Conservation (phyloP, 2,888 invertebrate genomes). For the Dione juno region DNA sequence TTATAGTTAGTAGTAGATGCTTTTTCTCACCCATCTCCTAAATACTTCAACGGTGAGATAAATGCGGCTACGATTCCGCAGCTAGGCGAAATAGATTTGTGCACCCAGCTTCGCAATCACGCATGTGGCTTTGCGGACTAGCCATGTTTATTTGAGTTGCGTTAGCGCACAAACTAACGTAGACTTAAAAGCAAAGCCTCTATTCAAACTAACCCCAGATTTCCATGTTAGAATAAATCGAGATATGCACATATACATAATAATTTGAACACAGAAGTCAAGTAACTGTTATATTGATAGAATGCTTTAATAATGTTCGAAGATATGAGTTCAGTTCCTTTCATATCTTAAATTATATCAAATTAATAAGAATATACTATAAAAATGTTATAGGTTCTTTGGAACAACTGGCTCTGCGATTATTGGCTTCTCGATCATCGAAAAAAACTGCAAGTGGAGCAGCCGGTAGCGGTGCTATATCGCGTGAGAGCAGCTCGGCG, state of each 20-base stretch:
- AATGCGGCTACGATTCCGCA: slow-evolving; percentile 34
- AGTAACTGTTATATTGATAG: not conserved
- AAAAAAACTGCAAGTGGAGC: slow-evolving; percentile 35
- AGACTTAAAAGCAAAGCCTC: slow-evolving; percentile 7
- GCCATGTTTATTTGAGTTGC: slow-evolving; percentile 9
- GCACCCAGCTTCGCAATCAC: slow-evolving; percentile 43
- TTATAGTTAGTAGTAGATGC: slow-evolving; percentile 83
- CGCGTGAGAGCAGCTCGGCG: slow-evolving; percentile 70
- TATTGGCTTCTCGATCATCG: slow-evolving; percentile 65
- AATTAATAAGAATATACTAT: not conserved
- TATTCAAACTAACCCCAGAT: slow-evolving; percentile 4
- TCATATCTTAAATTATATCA: not conserved
- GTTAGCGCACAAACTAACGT: slow-evolving; percentile 11
- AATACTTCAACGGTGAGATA: slow-evolving; percentile 54
- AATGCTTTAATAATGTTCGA: not conserved
- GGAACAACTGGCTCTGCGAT: slow-evolving; percentile 73
- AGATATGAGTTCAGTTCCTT: not conserved
- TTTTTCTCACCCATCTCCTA: slow-evolving; percentile 62
- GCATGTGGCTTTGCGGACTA: slow-evolving; percentile 46
- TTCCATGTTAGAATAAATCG: not conserved
- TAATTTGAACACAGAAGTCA: not conserved
- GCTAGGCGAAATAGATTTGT: slow-evolving; percentile 43
- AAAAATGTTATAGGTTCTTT: slow-evolving; percentile 63
- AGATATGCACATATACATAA: slow-evolving; percentile 1
- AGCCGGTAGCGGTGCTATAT: slow-evolving; percentile 27